phyloP scores from a whole-genome alignment of 2,113 vertebrate species.

The Rhabdomys dilectus region DNA sequence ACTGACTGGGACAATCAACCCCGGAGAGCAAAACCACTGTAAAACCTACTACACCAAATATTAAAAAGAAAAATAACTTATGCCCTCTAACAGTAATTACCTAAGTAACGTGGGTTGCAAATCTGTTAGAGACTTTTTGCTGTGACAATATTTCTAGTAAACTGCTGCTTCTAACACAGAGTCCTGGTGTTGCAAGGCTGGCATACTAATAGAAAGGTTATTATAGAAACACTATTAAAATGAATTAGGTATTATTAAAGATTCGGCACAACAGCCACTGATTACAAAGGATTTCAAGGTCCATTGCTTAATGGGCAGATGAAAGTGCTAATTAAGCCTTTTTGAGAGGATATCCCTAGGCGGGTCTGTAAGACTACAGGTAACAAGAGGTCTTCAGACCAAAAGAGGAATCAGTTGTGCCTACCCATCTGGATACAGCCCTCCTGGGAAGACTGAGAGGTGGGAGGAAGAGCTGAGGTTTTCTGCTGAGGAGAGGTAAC shows the following conservation, averaged over 20 bases:
- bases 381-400: slow-evolving; percentile 55
- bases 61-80: slow-evolving; percentile 18
- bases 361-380: slow-evolving; percentile 59
- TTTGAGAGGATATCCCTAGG: slow-evolving; percentile 60
- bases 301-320: slow-evolving; percentile 72
- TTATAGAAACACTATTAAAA: slow-evolving; percentile 80
- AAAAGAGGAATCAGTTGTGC: slow-evolving; percentile 24
- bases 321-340: slow-evolving; percentile 77
- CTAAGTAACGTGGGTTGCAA: slow-evolving; percentile 55
- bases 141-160: slow-evolving; percentile 56
- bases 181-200: slow-evolving; percentile 50
- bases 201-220: slow-evolving; percentile 78
- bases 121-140: slow-evolving; percentile 61
- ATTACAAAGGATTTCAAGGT: slow-evolving; percentile 69
- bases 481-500: neutral
- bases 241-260: slow-evolving; percentile 81
- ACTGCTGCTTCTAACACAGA: slow-evolving; percentile 70
- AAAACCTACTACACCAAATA: slow-evolving; percentile 61
- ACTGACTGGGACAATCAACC: slow-evolving; percentile 28
- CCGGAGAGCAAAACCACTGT: slow-evolving; percentile 63
- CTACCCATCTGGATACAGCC: slow-evolving; percentile 12
- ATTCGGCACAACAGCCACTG: slow-evolving; percentile 72
- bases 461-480: neutral
- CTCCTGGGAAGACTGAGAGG: neutral
- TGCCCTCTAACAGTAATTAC: slow-evolving; percentile 43